Evolutionary conservation across 2,113 vertebrate species (phyloP), one percentile per base, ranked within the genome.

Genomic region (Toxotes chatareus): DNA sequence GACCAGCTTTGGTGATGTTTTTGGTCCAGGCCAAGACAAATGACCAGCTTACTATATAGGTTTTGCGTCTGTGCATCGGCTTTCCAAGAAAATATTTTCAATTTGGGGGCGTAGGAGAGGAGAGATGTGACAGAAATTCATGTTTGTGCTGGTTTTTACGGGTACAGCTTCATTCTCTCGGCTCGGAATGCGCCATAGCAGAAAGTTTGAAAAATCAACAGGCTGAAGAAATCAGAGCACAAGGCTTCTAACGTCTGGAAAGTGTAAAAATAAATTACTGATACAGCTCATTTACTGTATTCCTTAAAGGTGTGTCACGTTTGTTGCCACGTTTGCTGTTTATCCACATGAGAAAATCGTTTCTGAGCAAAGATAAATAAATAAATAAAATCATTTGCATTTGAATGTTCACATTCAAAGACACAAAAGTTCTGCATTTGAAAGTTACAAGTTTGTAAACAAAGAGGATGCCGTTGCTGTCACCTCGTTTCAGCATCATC

Each of bases 201-300:
- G 67, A 91, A 91, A 89, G 91, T 92, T 92, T 84, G 65, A 57
- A 21, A 88, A 87, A 88, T 92, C 93, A 93, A 93, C 91, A 93
- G 91, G 91, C 90, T 87, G 86, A 21, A 63, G 23, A 65, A 78
- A 76, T 76, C 38, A 56, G 61, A 84, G 49, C 61, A 74, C 13
- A 19, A 2, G 12, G 13, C 57, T 81, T 32, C 13, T 61, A 31
- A 12, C 14, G 8, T 12, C 44, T 38, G 5, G 13, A 6, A 40
- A 42, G 56, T 47, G 59, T 21, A 10, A 11, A 40, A 21, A 21
- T 21, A 40, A 17, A 27, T 27, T 27, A 1, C 27, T 27, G 27
- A 27, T 27, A 27, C 7, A 23, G 11, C 14, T 23, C 9, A 5
- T 32, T 16, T 27, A 27, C 27, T 27, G 27, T 56, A 16, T 38